Evolutionary conservation across 2,888 invertebrate species (phyloP), one percentile per base, ranked within the genome.

Genomic region (Mycalesis mineus): DNA sequence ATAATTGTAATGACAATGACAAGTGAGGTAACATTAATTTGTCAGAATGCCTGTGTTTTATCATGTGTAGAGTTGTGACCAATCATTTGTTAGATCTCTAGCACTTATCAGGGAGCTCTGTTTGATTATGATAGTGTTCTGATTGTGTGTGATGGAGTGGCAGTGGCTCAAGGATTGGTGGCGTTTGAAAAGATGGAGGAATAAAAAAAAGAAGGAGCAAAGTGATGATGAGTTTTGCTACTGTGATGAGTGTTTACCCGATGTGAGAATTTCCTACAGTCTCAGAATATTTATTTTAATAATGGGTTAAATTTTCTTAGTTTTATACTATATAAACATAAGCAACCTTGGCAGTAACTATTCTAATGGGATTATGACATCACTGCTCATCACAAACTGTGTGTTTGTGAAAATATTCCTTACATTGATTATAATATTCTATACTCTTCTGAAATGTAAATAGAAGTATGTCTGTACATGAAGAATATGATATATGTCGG

Each of bases 161-260:
- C 92, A 93, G 71, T 94, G 94, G 94, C 87, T 94, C 73, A 94
- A 94, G 82, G 94, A 95, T 82, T 95, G 94, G 94, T 95, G 95
- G 95, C 91, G 94, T 62, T 88, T 95, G 60, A 94, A 94, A 83
- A 91, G 91, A 77, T 92, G 93, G 90, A 91, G 92, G 68, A 91
- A 88, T 76, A 90, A 84, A 72, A 91, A 92, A 75, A 83, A 84
- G 69, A 88, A 82, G 72, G 84, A 82, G 66, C 84, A 84, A 69
- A 82, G 74, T 77, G 91, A 90, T 74, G 93, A 93, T 82, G 93
- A 93, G 73, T 91, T 93, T 77, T 95, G 94, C 86, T 94, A 92
- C 88, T 95, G 95, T 90, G 94, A 95, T 87, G 94, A 94, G 72
- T 95, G 95, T 78, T 85, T 92, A 75, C 91, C 91, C 71, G 88